phyloP scores from a whole-genome alignment of 2,888 invertebrate species.

The Tetrapedia diversipes region DNA sequence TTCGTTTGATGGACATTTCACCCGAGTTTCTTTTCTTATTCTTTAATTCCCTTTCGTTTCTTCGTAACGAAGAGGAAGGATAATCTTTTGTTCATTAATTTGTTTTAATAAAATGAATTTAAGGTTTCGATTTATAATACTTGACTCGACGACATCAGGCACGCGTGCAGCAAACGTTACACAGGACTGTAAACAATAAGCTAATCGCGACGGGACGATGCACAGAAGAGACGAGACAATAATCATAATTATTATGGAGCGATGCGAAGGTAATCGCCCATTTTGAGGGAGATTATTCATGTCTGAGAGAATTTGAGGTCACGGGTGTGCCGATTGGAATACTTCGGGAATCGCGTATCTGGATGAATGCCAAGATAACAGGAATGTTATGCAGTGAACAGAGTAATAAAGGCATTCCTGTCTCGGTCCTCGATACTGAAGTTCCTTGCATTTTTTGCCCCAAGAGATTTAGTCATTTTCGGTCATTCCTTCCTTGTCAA shows the following conservation, averaged over 20 bases:
- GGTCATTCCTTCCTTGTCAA: neutral
- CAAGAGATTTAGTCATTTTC: neutral
- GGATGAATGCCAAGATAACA: constrained; percentile 7
- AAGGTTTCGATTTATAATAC: too few species aligned
- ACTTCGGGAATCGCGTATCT: constrained; percentile 3
- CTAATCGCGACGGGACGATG: neutral
- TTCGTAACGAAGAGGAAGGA: too few species aligned
- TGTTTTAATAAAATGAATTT: too few species aligned
- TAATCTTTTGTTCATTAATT: neutral
- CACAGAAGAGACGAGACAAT: constrained; percentile 13
- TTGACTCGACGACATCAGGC: neutral
- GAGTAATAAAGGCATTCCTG: neutral
- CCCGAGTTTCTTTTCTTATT: too few species aligned
- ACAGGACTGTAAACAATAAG: neutral
- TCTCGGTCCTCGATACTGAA: neutral
- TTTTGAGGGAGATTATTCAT: neutral
- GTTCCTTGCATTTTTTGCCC: neutral
- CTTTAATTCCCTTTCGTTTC: too few species aligned
- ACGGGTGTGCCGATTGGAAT: constrained; percentile 3
- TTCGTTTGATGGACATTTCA: neutral
- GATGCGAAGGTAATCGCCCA: constrained; percentile 5
- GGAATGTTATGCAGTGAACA: neutral
- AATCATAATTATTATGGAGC: neutral
- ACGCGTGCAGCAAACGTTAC: neutral
- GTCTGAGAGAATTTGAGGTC: constrained; percentile 9